A percentile compares a stretch with the other conserved stretches of the same genome.
These are phyloP conservation scores for Solenopsis fugax DNA, from an alignment of 1,140 invertebrate genomes.

Conservation along the genomic window DNA sequence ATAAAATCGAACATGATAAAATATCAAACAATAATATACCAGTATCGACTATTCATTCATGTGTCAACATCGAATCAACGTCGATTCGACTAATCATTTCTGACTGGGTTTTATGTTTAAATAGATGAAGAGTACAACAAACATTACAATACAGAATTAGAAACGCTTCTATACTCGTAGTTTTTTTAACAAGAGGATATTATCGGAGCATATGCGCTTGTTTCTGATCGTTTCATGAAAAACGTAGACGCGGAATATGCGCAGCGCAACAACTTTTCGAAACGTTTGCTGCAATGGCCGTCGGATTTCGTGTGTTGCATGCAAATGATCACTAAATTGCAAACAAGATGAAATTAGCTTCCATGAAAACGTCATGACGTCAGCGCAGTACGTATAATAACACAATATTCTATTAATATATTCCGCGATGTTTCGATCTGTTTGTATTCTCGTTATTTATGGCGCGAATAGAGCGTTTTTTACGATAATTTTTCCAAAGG, in stretches of 20 bases:
- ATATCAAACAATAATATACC: too few species aligned
- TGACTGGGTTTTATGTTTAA: constrained; percentile 2
- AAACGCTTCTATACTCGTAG: background rate
- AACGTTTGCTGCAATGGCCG: background rate
- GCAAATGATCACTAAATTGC: constrained; percentile 28
- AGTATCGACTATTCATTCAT: too few species aligned
- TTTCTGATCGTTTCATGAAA: background rate
- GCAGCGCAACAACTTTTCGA: background rate
- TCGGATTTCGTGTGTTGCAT: constrained; percentile 24
- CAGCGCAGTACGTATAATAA: constrained; percentile 12
- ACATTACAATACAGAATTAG: background rate
- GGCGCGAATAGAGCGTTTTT: background rate
- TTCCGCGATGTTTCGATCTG: background rate
- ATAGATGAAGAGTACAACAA: background rate
- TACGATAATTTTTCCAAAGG: background rate
- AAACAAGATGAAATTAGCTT: constrained; percentile 39
- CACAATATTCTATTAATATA: constrained; percentile 43
- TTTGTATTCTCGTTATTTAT: background rate
- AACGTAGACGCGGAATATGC: background rate
- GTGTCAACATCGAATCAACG: too few species aligned
- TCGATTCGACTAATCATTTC: too few species aligned
- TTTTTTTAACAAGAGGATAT: background rate
- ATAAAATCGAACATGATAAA: too few species aligned
- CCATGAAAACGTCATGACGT: constrained; percentile 9
- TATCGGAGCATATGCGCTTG: background rate